These are phyloP conservation scores for Harpalus rubripes DNA, from an alignment of 2,888 invertebrate species.

Conservation along the genomic window DNA sequence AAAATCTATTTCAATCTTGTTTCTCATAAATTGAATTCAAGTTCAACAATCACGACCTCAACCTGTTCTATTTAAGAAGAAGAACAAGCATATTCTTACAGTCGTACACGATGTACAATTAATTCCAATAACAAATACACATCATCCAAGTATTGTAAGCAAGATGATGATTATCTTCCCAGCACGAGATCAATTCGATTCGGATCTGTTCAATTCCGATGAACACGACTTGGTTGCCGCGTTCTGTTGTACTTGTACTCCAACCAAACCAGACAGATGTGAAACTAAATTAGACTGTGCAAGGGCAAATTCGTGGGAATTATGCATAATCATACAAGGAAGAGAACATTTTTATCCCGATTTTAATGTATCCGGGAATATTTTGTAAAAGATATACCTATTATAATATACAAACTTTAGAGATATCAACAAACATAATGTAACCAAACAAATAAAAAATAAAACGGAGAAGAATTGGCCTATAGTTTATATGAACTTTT, in stretches of 20 bases:
- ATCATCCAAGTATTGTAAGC: conserved; percentile 42
- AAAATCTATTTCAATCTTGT: neutral
- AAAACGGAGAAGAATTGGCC: too few species aligned
- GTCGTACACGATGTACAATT: conserved; percentile 40
- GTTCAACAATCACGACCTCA: conserved; percentile 18
- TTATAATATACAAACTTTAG: too few species aligned
- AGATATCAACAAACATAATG: too few species aligned
- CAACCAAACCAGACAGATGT: neutral
- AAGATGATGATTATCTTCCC: conserved; percentile 59
- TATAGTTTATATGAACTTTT: too few species aligned
- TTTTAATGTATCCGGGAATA: neutral
- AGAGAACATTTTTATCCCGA: neutral
- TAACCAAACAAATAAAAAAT: too few species aligned
- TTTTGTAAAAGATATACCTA: too few species aligned
- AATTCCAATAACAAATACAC: conserved; percentile 53
- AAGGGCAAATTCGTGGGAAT: conserved; percentile 6
- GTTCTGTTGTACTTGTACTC: neutral
- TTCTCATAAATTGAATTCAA: conserved; percentile 5
- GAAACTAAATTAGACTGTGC: conserved; percentile 5
- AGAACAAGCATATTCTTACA: conserved; percentile 18
- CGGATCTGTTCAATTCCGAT: conserved; percentile 35
- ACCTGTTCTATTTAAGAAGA: conserved; percentile 15
- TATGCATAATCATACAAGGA: conserved; percentile 22
- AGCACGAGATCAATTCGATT: conserved; percentile 53
- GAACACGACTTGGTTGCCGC: conserved; percentile 36